Conservation (phyloP, 2,888 invertebrate species). For the Andricus quercusramuli region DNA sequence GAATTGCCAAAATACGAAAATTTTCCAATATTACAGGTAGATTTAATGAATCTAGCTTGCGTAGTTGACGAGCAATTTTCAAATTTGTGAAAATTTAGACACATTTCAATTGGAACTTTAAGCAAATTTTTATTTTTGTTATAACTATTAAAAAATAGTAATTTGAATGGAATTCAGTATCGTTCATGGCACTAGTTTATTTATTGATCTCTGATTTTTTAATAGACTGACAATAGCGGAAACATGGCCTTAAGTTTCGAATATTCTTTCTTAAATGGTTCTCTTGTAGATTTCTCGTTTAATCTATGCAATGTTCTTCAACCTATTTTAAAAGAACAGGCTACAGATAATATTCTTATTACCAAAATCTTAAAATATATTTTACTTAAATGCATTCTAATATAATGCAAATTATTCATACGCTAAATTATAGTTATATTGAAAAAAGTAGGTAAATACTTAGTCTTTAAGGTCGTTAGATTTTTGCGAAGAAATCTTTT, state of each 20-base stretch:
- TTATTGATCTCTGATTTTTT: constrained; percentile 9
- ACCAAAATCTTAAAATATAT: neutral
- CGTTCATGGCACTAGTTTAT: neutral
- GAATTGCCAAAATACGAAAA: constrained; percentile 14
- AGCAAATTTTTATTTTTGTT: too few relatives aligned
- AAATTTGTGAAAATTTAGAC: neutral
- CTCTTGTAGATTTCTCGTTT: neutral
- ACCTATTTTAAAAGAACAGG: neutral
- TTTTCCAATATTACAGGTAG: neutral
- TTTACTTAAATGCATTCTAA: neutral
- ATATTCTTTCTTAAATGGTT: constrained; percentile 21
- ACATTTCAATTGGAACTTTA: neutral
- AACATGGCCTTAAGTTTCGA: neutral
- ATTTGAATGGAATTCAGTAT: neutral
- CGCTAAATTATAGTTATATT: neutral
- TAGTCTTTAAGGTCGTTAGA: neutral
- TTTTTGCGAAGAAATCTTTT: neutral
- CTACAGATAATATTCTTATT: neutral
- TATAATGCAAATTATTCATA: neutral
- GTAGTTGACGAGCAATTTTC: neutral
- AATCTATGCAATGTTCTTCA: neutral
- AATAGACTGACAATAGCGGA: neutral
- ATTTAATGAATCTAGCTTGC: neutral
- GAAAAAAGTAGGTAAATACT: neutral
- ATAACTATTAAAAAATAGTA: neutral